A percentile compares a stretch with the other conserved stretches of the same genome.
Evolutionary conservation across 2,113 vertebrate species (phyloP).

Genomic region (Epinephelus fuscoguttatus): DNA sequence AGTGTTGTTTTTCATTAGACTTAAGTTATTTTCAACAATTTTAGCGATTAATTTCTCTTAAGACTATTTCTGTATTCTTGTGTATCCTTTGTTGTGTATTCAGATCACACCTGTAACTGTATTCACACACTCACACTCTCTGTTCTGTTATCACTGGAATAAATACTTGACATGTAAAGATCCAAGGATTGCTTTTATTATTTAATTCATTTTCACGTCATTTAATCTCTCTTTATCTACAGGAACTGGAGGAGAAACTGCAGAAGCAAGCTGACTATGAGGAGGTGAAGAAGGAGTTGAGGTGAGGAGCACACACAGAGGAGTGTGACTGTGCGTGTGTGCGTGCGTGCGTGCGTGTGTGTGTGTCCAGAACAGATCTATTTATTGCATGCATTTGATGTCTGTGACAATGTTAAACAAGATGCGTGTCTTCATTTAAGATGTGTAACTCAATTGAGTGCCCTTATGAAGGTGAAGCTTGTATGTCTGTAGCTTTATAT

Average conservation of each 20-base stretch:
- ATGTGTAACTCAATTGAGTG: conserved; percentile 42
- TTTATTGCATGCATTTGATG: conserved; percentile 53
- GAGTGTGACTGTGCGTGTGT: background rate
- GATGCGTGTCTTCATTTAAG: conserved; percentile 47
- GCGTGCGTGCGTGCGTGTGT: background rate
- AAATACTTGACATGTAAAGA: background rate
- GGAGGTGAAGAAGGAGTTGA: conserved; percentile 98
- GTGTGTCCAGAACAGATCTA: conserved; percentile 15
- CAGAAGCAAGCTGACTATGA: conserved; percentile 97
- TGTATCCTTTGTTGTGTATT: conserved; percentile 2
- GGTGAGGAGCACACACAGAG: conserved; percentile 83
- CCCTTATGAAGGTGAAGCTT: conserved; percentile 33
- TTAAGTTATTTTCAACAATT: background rate
- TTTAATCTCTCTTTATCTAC: conserved; percentile 60
- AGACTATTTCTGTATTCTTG: background rate
- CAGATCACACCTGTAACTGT: conserved; percentile 6
- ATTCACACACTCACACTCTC: background rate
- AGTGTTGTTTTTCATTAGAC: background rate
- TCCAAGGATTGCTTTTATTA: conserved; percentile 10
- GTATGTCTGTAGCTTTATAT: conserved; percentile 29
- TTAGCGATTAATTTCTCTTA: background rate
- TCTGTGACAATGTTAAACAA: conserved; percentile 49
- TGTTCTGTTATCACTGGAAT: conserved; percentile 4
- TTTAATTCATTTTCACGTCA: background rate
- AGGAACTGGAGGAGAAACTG: conserved; percentile 98